Evolutionary conservation across 2,113 vertebrate genomes (phyloP).

Genomic region (Clarias gariepinus): DNA sequence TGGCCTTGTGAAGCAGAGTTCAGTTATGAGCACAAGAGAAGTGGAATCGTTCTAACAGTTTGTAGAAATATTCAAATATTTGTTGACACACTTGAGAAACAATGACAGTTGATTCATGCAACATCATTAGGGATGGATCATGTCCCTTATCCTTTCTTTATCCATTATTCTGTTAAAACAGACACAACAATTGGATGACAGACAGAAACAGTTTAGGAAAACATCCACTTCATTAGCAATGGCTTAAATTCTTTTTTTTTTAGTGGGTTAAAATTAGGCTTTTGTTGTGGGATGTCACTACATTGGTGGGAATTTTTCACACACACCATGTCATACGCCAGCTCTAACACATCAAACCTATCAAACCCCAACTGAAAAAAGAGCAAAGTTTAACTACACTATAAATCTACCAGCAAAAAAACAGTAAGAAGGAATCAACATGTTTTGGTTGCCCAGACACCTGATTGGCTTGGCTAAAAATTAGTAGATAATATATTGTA

Average conservation of each 20-base stretch:
- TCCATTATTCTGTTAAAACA: not conserved
- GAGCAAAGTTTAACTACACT: not conserved
- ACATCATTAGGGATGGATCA: not conserved
- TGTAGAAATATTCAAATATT: not conserved
- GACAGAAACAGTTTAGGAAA: not conserved
- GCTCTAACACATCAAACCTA: not conserved
- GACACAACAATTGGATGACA: slow-evolving; percentile 10
- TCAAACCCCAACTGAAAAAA: not conserved
- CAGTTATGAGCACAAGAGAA: slow-evolving; percentile 43
- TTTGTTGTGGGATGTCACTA: not conserved
- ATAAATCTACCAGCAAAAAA: not conserved
- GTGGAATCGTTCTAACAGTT: slow-evolving; percentile 6
- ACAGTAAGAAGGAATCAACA: not conserved
- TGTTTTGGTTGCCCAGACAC: not conserved
- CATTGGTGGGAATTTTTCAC: not conserved
- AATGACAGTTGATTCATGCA: slow-evolving; percentile 6
- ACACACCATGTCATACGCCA: not conserved
- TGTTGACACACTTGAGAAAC: slow-evolving; percentile 8
- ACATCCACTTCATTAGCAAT: not conserved
- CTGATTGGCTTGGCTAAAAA: not conserved
- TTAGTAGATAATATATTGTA: not conserved
- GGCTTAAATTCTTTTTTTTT: not conserved
- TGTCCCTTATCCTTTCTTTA: not conserved
- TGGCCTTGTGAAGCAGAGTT: slow-evolving; percentile 25
- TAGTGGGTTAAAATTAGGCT: not conserved